Conservation (phyloP, 2,888 invertebrate genomes). For the Heliconius sara region DNA sequence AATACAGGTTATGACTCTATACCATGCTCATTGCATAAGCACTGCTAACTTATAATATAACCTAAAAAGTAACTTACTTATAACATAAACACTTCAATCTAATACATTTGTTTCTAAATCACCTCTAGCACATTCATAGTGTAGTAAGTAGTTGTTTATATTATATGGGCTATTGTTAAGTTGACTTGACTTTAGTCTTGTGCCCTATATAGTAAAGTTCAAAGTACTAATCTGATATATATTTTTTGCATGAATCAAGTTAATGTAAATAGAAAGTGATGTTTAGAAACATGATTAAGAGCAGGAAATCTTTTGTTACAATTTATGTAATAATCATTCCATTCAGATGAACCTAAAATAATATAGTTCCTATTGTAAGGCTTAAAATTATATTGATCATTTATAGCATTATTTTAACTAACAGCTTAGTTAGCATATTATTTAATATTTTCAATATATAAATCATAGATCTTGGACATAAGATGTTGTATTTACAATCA, state of each 20-base stretch:
- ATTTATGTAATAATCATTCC: slow-evolving; percentile 20
- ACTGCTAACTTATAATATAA: slow-evolving; percentile 32
- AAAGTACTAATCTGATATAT: slow-evolving; percentile 3
- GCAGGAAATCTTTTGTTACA: not conserved
- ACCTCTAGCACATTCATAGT: not conserved
- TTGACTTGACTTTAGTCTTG: not conserved
- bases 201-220: slow-evolving; percentile 2
- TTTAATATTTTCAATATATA: not conserved
- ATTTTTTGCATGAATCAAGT: not conserved
- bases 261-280: not conserved
- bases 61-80: slow-evolving; percentile 28
- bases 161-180: not conserved
- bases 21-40: slow-evolving; percentile 36
- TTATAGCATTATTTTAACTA: too few species aligned
- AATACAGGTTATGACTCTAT: slow-evolving; percentile 25
- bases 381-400: too few species aligned
- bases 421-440: not conserved
- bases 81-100: not conserved
- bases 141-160: not conserved
- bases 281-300: not conserved
- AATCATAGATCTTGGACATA: not conserved
- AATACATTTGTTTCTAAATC: not conserved
- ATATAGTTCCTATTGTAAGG: not conserved
- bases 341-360: slow-evolving; percentile 6
- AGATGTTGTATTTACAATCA: not conserved